Conservation (phyloP, 2,888 invertebrate genomes). For the Polia nebulosa region DNA sequence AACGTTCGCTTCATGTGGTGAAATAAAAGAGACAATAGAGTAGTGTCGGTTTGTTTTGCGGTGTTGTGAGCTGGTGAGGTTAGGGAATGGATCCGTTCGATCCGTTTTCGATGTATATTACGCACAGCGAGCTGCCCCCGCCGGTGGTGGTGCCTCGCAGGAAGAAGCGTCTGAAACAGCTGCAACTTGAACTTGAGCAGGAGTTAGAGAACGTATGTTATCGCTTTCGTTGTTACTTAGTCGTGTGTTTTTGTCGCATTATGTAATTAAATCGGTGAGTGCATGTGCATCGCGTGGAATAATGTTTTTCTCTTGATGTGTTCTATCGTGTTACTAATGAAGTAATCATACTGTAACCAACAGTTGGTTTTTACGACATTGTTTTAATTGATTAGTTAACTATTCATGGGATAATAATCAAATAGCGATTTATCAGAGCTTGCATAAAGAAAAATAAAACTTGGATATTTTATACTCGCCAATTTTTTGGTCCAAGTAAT, state of each 20-base stretch:
- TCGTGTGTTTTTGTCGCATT: constrained; percentile 63
- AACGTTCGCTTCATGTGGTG: constrained; percentile 67
- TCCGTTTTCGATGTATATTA: constrained; percentile 88
- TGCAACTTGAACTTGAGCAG: constrained; percentile 81
- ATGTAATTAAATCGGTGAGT: constrained; percentile 67
- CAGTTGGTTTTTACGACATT: neutral
- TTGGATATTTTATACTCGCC: neutral
- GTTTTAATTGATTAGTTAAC: neutral
- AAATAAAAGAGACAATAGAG: constrained; percentile 74
- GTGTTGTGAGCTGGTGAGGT: constrained; percentile 62
- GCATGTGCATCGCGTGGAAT: constrained; percentile 57
- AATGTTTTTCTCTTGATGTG: constrained; percentile 45
- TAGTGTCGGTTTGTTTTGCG: constrained; percentile 67
- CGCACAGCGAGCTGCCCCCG: constrained; percentile 84
- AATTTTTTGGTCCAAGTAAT: constrained; percentile 14
- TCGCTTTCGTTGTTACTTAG: constrained; percentile 59
- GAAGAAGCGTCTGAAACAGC: constrained; percentile 87
- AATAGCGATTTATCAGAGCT: constrained; percentile 6
- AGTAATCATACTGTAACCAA: neutral
- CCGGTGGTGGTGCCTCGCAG: constrained; percentile 85
- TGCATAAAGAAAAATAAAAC: neutral
- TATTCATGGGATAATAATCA: neutral
- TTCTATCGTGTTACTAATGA: constrained; percentile 37
- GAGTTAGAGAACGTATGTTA: constrained; percentile 71
- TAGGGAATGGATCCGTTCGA: constrained; percentile 86